Base-by-base conservation (phyloP, 2,797 vertebrate species). In the Manis javanica region DNA sequence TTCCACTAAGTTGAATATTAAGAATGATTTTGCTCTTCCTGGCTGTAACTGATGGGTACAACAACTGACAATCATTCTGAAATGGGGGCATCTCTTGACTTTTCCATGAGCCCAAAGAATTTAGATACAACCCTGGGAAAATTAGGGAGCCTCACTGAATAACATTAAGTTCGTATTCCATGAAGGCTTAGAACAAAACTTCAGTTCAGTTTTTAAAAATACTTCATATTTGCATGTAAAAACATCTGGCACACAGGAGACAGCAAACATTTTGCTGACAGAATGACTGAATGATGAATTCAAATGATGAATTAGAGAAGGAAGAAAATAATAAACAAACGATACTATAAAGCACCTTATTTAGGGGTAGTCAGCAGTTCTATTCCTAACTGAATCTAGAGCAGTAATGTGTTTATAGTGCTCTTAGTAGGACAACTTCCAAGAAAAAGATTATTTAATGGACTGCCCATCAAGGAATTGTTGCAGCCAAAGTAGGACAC, bases 391-490 rank as follows among this genome's bases (percentile, higher is more conserved):
- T 59, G 42, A 5, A 2, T 81, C 1, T 66, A 55, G 10, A 84
- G 21, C 18, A 92, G 11, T 51, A 51, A 57, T 77, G 63, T 57
- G 6, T 34, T 71, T 74, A 71, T 37, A 72, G 11, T 77, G 37
- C 71, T 77, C 15, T n/a, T 19, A 74, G 26, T 10, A 72, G 68
- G 24, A 79, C 46, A 37, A 77, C 68, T 87, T 93, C 29, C 19
- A 61, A 85, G 39, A 87, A 84, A 91, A 72, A 68, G 78, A 55
- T 90, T 88, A 37, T 71, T 77, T 93, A 87, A 59, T 78, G 37
- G 42, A 42, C 15, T 87, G 0, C 37, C 21, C 26, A 9, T 68
- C 46, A 64, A 95, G 42, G 24, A 61, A n/a, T 57, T 84, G 16
- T 18, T 72, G 10, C 15, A 21, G 10, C 39, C 14, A 72, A 91